phyloP scores from a whole-genome alignment of 2,113 vertebrate genomes.

The Aleadryas rufinucha region DNA sequence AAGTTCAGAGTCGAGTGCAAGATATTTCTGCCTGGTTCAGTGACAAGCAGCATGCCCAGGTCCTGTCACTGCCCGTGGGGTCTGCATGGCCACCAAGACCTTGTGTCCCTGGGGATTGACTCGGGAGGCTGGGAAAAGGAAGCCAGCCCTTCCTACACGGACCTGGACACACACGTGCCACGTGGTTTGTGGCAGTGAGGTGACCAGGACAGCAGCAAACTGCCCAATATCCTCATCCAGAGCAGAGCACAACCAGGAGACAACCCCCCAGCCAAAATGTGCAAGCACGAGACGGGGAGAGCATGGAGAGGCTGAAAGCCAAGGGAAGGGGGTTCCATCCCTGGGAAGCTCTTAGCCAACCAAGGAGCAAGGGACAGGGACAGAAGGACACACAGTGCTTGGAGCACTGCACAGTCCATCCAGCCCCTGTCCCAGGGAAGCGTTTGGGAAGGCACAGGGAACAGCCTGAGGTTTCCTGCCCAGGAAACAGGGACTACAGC shows the following conservation, averaged over 20 bases:
- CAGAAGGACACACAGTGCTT: not conserved
- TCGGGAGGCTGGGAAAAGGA: not conserved
- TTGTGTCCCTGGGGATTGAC: fast-evolving
- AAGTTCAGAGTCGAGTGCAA: not conserved
- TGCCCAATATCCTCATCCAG: not conserved
- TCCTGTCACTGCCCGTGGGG: fast-evolving
- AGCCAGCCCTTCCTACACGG: not conserved
- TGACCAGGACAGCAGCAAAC: not conserved
- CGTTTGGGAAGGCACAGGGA: fast-evolving
- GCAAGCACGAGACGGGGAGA: fast-evolving
- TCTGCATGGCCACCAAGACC: not conserved
- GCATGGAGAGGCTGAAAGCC: fast-evolving
- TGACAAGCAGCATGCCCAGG: not conserved
- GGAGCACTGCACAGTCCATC: not conserved
- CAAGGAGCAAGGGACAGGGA: not conserved
- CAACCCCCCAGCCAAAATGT: fast-evolving
- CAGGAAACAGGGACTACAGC: not conserved
- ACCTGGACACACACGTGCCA: fast-evolving
- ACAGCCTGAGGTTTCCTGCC: not conserved
- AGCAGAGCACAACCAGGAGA: not conserved
- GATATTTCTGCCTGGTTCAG: not conserved
- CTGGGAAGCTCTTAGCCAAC: not conserved
- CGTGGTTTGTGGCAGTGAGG: not conserved
- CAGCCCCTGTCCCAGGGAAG: not conserved
- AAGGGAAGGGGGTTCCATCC: not conserved